Conservation (phyloP, 2,797 vertebrate genomes). For the Eleutherodactylus coqui region DNA sequence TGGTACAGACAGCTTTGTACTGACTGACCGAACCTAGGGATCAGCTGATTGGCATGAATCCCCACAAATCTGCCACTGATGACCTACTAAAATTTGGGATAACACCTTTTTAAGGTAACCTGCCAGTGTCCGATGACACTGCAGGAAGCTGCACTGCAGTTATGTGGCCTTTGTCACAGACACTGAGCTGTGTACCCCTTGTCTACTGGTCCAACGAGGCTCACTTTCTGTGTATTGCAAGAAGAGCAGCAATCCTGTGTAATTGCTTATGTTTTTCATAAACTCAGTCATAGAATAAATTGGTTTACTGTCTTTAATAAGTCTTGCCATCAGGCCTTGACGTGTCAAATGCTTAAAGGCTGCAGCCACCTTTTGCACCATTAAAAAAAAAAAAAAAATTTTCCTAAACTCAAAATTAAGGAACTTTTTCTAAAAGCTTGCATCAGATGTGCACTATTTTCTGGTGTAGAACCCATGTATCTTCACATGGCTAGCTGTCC, state of each 20-base stretch:
- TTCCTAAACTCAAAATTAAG: background rate
- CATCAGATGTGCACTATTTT: too few relatives aligned
- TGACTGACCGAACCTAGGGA: too few relatives aligned
- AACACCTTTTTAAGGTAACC: too few relatives aligned
- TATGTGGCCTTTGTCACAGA: background rate
- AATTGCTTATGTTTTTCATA: constrained; percentile 14
- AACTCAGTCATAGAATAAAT: constrained; percentile 9
- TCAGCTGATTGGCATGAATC: too few relatives aligned
- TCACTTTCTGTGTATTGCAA: constrained; percentile 14
- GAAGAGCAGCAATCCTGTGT: background rate
- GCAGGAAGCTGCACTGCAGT: background rate
- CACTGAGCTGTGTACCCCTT: background rate
- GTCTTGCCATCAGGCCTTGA: constrained; percentile 2
- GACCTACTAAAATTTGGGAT: too few relatives aligned
- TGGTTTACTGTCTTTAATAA: constrained; percentile 39
- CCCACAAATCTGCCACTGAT: too few relatives aligned
- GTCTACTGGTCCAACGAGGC: background rate
- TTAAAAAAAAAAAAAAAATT: too few relatives aligned
- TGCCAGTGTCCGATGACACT: background rate
- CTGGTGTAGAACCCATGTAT: too few relatives aligned
- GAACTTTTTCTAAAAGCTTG: too few relatives aligned
- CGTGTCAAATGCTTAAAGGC: background rate
- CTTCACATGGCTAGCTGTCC: too few relatives aligned
- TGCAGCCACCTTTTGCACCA: background rate
- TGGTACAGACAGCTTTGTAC: too few relatives aligned